Conservation (phyloP, 2,888 invertebrate species). For the Nephrotoma appendiculata region DNA sequence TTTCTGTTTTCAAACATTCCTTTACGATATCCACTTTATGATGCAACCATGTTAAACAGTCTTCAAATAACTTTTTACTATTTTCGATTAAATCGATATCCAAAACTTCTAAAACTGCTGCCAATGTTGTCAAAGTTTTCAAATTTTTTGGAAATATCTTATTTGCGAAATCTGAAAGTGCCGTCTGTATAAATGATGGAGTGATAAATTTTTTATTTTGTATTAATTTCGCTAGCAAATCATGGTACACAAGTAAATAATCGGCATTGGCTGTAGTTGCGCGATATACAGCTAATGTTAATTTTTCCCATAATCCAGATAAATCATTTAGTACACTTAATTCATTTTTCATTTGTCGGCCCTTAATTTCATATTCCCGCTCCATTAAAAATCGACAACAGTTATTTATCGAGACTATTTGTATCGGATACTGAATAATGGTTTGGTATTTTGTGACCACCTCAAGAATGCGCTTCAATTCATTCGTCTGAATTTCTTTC, state of each 20-base stretch:
- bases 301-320: background rate
- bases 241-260: background rate
- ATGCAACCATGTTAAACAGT: background rate
- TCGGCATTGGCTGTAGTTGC: background rate
- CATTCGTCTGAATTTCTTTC: background rate
- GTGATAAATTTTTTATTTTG: background rate
- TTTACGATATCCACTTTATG: background rate
- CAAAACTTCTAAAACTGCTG: background rate
- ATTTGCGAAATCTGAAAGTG: background rate
- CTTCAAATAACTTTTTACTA: background rate
- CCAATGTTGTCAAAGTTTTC: background rate
- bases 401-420: background rate
- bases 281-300: background rate
- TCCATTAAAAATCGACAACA: background rate
- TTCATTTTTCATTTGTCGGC: background rate
- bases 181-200: background rate
- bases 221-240: background rate
- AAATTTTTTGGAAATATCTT: background rate
- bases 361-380: background rate
- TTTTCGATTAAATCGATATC: constrained; percentile 1
- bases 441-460: background rate
- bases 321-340: background rate
- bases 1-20: background rate
- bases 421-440: background rate
- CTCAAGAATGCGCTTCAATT: background rate